A percentile compares a stretch with the other conserved stretches of the same genome.
phyloP scores from a whole-genome alignment of 2,113 vertebrate genomes.

The Hemiprocne comata region DNA sequence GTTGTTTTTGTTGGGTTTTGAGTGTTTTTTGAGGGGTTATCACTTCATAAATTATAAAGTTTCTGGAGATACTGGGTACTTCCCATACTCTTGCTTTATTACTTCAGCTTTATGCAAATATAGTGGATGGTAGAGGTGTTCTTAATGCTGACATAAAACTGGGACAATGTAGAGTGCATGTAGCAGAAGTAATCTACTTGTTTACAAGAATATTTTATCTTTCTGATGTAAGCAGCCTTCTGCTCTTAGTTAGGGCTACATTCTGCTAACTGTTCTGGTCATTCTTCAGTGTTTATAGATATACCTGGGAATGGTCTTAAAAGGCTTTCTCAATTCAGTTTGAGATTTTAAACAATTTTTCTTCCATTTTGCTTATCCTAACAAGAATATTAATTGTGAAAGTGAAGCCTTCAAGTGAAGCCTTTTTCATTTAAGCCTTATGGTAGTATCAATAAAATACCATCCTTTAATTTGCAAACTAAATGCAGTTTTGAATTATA shows the following conservation, averaged over 20 bases:
- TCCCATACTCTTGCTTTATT: not conserved
- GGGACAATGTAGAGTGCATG: not conserved
- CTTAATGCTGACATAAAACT: not conserved
- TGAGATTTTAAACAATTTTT: not conserved
- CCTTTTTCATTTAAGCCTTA: not conserved
- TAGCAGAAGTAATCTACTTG: not conserved
- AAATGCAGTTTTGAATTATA: not conserved
- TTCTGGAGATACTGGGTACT: not conserved
- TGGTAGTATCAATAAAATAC: not conserved
- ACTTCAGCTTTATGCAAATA: not conserved
- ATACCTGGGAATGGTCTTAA: not conserved
- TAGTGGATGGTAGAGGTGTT: not conserved
- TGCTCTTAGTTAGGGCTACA: not conserved
- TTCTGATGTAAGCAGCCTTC: not conserved
- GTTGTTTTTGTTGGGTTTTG: too few relatives aligned
- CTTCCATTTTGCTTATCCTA: not conserved
- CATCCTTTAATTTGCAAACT: not conserved
- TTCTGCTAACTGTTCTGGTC: not conserved
- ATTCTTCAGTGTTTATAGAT: not conserved
- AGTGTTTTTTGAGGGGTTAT: not conserved
- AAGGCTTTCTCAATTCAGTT: not conserved
- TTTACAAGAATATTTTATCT: not conserved
- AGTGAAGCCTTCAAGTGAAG: not conserved
- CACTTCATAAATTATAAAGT: not conserved
- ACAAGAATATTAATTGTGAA: not conserved